phyloP scores from a whole-genome alignment of 2,113 vertebrate species.

The Indicator indicator region DNA sequence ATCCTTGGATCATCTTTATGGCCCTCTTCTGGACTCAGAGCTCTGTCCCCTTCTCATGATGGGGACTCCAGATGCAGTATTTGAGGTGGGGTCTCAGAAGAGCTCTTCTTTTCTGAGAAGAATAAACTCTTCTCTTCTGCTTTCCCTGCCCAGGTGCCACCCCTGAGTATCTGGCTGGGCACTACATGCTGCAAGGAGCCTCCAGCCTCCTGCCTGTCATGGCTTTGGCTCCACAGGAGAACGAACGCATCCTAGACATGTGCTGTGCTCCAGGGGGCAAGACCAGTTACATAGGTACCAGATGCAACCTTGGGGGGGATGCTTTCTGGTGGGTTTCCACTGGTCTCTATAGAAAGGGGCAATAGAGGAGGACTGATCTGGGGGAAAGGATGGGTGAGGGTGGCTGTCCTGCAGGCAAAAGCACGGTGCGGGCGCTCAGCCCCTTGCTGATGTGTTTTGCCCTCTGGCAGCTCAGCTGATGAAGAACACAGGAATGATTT shows the following conservation, averaged over 20 bases:
- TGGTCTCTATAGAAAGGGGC: neutral
- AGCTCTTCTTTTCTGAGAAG: too few relatives aligned
- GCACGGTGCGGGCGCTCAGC: neutral
- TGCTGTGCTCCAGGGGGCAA: conserved; percentile 96
- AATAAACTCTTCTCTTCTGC: neutral
- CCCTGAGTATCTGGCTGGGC: conserved; percentile 94
- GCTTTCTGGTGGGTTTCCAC: neutral
- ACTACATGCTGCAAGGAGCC: conserved; percentile 97
- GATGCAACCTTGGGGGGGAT: neutral
- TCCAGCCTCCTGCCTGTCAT: conserved; percentile 96
- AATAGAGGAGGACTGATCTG: neutral
- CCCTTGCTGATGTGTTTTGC: neutral
- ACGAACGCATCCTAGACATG: conserved; percentile 94
- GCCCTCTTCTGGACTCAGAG: too few relatives aligned
- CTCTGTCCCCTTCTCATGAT: too few relatives aligned
- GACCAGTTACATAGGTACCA: conserved; percentile 93
- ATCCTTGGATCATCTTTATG: too few relatives aligned
- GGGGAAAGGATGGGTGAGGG: fast-evolving
- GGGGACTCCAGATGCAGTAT: too few relatives aligned
- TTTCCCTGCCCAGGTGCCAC: conserved; percentile 85
- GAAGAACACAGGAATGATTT: conserved; percentile 94
- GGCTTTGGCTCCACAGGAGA: conserved; percentile 95
- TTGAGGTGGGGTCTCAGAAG: too few relatives aligned
- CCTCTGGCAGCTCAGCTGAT: conserved; percentile 89
- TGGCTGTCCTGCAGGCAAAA: neutral